Evolutionary conservation across 2,888 invertebrate species (phyloP), one percentile per base, ranked within the genome.

Genomic region (Andrena praecox): DNA sequence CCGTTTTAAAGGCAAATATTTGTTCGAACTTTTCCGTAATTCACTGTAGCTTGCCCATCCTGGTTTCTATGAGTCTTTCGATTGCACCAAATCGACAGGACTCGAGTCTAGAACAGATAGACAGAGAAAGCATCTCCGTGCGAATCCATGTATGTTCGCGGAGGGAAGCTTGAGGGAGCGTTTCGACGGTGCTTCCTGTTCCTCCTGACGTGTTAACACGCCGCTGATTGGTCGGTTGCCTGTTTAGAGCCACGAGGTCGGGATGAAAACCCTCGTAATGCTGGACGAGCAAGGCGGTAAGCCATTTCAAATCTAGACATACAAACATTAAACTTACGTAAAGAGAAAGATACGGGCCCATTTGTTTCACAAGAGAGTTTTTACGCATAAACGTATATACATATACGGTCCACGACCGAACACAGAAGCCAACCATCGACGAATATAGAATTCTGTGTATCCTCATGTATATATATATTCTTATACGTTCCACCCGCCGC

Each of bases 261-360:
- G 99, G 95, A 99, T 99, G 97, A 98, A 98, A 96, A 98, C 99
- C 96, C 97, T 99, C 96, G 99, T 99, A 95, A 99, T 99, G 97
- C 97, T 99, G 97, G 99, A 99, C 97, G 99, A 99, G 96, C 99
- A 99, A 97, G 99, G 99, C 97, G 99, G 99, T 99, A 98, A 98
- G 98, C 96, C 96, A 96, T 91, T 89, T 91, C 91, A 93, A 77
- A 85, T 86, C 87, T 93, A 93, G 92, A 91, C 87, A 91, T 89
- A 89, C 89, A 87, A 91, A 89, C 84, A 84, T 87, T 74, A 66
- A 73, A 83, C 72, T 77, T 79, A 75, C 50, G 33, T 72, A 74
- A 73, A 54, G 75, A 64, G 2, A 20, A 63, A 8, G 12, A 42
- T 24, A 35, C 63, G 42, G 20, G 24, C 33, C 31, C 62, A 62